phyloP scores from a whole-genome alignment of 2,113 vertebrate genomes.

The Ailuropoda melanoleuca region DNA sequence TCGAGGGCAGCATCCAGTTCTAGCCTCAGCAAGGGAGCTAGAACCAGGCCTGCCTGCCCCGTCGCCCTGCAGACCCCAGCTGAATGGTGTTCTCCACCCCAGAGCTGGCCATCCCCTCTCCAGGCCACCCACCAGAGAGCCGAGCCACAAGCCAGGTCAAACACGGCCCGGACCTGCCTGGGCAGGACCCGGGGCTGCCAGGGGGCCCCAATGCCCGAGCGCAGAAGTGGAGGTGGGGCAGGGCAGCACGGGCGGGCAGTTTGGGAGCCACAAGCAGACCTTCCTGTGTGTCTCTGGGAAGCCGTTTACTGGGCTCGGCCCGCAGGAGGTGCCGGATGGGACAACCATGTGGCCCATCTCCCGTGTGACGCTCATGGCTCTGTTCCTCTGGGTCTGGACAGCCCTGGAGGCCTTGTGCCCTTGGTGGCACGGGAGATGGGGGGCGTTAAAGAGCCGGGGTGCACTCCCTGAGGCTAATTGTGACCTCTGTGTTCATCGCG shows the following conservation, averaged over 20 bases:
- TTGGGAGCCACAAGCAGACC: neutral
- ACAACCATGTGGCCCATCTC: neutral
- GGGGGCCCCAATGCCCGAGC: too few species aligned
- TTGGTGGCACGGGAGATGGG: neutral
- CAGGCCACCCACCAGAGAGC: neutral
- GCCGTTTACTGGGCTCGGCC: neutral
- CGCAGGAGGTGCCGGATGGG: neutral
- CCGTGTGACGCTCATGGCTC: neutral
- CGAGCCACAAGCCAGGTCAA: accelerated
- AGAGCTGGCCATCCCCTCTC: neutral
- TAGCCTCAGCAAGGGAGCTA: neutral
- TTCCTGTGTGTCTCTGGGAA: neutral
- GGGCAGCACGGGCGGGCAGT: neutral
- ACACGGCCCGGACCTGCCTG: neutral
- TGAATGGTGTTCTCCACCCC: neutral
- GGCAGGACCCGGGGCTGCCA: accelerated
- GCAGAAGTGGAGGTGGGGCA: neutral
- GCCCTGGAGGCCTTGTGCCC: constrained; percentile 43
- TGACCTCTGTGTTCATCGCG: neutral
- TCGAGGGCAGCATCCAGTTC: neutral
- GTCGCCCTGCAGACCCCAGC: neutral
- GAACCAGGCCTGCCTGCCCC: neutral
- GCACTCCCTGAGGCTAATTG: neutral
- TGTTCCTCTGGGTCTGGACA: neutral
- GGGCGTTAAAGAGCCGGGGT: neutral